These are phyloP conservation scores for Podiceps cristatus DNA, from an alignment of 2,113 vertebrate species.

Conservation along the genomic window DNA sequence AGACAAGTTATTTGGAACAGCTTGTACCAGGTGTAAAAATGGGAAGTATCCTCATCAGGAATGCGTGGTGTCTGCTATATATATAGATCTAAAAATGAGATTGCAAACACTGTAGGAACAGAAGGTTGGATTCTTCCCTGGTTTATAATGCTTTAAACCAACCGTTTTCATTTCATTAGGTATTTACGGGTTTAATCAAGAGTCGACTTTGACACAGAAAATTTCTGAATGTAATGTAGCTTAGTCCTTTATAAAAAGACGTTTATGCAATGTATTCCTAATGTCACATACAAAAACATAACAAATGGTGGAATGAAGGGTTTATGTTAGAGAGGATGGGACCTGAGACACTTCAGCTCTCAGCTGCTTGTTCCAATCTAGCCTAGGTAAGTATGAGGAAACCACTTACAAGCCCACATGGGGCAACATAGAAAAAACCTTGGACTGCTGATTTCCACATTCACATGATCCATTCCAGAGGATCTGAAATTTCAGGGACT, in stretches of 20 bases:
- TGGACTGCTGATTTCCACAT: not conserved
- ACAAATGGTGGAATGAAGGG: not conserved
- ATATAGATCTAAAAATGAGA: not conserved
- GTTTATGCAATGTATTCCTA: not conserved
- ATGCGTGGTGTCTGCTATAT: not conserved
- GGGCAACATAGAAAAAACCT: not conserved
- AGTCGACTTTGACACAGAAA: not conserved
- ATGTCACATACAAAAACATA: not conserved
- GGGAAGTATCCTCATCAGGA: not conserved
- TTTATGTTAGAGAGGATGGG: rapidly evolving
- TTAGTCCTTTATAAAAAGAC: not conserved
- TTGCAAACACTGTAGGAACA: not conserved
- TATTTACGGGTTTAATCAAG: not conserved
- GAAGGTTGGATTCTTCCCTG: not conserved
- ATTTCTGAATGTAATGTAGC: not conserved
- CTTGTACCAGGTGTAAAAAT: not conserved
- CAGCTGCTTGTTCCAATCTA: not conserved
- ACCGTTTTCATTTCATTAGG: not conserved
- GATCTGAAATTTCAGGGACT: not conserved
- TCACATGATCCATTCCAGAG: not conserved
- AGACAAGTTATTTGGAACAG: not conserved
- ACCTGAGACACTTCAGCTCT: not conserved
- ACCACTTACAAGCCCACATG: not conserved
- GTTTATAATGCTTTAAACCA: not conserved
- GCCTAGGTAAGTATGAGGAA: not conserved